Conservation (phyloP, 2,888 invertebrate species). For the Himalopsyche kuldschensis region DNA sequence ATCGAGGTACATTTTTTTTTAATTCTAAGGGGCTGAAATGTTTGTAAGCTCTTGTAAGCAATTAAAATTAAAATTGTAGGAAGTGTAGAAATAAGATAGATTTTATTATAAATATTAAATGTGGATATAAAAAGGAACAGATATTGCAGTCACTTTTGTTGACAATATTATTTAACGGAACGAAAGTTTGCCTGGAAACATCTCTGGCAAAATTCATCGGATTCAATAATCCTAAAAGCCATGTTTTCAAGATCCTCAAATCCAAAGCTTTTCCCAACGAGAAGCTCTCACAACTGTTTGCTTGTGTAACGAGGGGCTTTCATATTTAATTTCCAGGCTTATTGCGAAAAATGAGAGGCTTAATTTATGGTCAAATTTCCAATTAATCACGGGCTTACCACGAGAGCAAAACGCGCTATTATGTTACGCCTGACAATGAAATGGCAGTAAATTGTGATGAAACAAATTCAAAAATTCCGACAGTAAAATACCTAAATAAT, state of each 20-base stretch:
- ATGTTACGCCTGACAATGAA: neutral
- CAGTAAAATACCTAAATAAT: too few species aligned
- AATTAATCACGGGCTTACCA: constrained; percentile 35
- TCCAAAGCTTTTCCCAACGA: neutral
- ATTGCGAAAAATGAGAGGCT: constrained; percentile 29
- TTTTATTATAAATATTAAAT: too few species aligned
- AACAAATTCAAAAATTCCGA: neutral
- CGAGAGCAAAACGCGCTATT: neutral
- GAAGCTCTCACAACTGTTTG: constrained; percentile 12
- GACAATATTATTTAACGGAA: too few species aligned
- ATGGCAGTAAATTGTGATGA: neutral
- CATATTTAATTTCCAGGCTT: constrained; percentile 29
- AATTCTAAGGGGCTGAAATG: too few species aligned
- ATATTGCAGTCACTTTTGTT: too few species aligned
- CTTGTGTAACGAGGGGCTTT: constrained; percentile 11
- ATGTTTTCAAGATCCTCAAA: neutral
- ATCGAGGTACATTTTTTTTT: too few species aligned
- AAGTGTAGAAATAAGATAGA: too few species aligned
- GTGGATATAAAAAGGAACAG: too few species aligned
- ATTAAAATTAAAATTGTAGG: too few species aligned
- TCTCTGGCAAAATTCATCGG: neutral
- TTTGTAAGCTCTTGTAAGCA: too few species aligned
- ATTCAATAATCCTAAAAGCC: neutral
- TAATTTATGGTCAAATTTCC: constrained; percentile 34
- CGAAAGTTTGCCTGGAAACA: too few species aligned